Base-by-base conservation (phyloP, 2,888 invertebrate species). In the Digitonthophagus gazella region DNA sequence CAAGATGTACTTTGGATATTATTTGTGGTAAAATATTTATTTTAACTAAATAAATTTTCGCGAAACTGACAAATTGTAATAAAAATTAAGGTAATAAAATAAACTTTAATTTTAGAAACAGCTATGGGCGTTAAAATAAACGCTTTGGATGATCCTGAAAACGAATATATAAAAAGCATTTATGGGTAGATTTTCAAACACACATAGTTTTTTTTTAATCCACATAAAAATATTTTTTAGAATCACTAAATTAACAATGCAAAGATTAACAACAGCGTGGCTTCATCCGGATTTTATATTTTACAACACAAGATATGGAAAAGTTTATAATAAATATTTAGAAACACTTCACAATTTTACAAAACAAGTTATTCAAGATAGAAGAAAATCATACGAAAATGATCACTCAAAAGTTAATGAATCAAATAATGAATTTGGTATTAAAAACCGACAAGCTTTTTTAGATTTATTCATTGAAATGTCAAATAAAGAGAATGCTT, bases 41-140 rank as follows among this genome's bases (percentile, higher is more conserved):
- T n/a, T n/a, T 22, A 19, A 22, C 8, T 28, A 11, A 11, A n/a
- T 28, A 64, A 64, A 6, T 15, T 22, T 3, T 18, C 8, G 14
- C 4, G 3, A 61, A 6, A 28, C 2, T 58, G 8, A 15, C 22
- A 58, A 28, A 28, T 2, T n/a, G 1, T 20, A n/a, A n/a, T n/a
- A n/a, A n/a, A n/a, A n/a, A n/a, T n/a, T n/a, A n/a, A n/a, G n/a
- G n/a, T n/a, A n/a, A n/a, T n/a, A n/a, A n/a, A n/a, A 44, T 1
- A 44, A 8, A 28, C 8, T 15, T 66, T 16, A 15, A 55, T 67
- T 84, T 64, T 83, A 91, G 93, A 93, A 83, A 90, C 92, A 6
- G 91, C 93, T 5, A 94, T 94, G 93, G 94, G 93, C 0, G 86
- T 88, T 11, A 85, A 87, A 20, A 83, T 92, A 0, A 84, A 91